Evolutionary conservation across 2,888 invertebrate species (phyloP), one percentile per base, ranked within the genome.

Genomic region (Limnephilus marmoratus): DNA sequence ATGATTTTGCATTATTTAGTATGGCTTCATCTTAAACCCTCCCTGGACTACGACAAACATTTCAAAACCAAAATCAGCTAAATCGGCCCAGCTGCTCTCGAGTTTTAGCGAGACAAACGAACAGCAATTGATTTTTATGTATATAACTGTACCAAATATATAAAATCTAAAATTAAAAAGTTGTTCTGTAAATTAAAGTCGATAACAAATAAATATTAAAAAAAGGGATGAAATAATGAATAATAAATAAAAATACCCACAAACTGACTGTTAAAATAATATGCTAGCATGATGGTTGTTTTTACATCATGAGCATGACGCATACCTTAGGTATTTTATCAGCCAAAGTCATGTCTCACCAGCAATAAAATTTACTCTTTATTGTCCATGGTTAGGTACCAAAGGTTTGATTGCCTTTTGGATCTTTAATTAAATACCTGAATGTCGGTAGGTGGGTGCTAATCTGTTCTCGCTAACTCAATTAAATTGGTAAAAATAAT

Each of bases 401-500:
- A 1, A 68, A 68, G n/a, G 24, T 68, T 68, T 68, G 68, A 68
- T 68, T 68, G 68, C 68, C 68, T 68, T 68, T 68, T n/a, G 24
- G 9, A 68, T n/a, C 7, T 68, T 68, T 68, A 68, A 68, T 68
- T 68, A 68, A 68, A 68, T 68, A 68, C 68, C 68, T n/a, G 68
- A n/a, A 68, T n/a, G 68, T 24, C 68, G 68, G 68, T 68, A 68
- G 68, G 68, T 82, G 15, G 31, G 82, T 34, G 9, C 82, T 82
- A 82, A 82, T 82, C 82, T 82, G 68, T 68, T 68, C 24, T 31
- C 82, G 31, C 31, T 82, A 82, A 34, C 82, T 82, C 82, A 88
- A 88, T 88, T 88, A 88, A 53, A 37, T 34, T 88, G 29, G 88
- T 11, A 24, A 68, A 24, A 68, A 24, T 37, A 68, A 68, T 68